A percentile compares a stretch with the other conserved stretches of the same genome.
These are phyloP conservation scores for Oxystoma pomonae DNA, from an alignment of 2,888 invertebrate genomes.

Conservation along the genomic window DNA sequence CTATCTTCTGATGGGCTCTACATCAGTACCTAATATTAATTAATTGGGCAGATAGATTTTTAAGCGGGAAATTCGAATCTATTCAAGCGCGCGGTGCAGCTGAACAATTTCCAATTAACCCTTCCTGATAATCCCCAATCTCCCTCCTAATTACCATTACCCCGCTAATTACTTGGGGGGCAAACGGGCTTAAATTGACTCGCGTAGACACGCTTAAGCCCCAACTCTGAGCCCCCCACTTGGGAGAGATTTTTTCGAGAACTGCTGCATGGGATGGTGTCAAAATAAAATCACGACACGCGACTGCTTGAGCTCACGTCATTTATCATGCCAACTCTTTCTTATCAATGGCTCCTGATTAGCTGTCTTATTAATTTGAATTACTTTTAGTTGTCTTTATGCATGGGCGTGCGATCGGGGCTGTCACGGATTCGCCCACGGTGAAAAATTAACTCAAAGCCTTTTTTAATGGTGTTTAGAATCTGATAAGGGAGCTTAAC, in stretches of 20 bases:
- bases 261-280: neutral
- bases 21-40: neutral
- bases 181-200: neutral
- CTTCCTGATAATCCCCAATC: constrained; percentile 40
- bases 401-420: neutral
- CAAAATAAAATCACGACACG: neutral
- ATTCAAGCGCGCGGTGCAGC: constrained; percentile 27
- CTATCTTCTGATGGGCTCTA: too few relatives aligned
- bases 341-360: neutral
- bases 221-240: too few relatives aligned
- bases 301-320: neutral
- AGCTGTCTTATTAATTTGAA: neutral
- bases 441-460: constrained; percentile 22
- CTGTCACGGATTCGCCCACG: neutral
- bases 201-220: neutral
- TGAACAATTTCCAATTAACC: constrained; percentile 46
- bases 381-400: neutral
- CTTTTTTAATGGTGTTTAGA: constrained; percentile 19
- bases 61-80: constrained; percentile 16
- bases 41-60: neutral
- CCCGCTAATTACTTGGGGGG: constrained; percentile 37
- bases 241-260: too few relatives aligned
- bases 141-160: constrained; percentile 31
- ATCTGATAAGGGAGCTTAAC: neutral
- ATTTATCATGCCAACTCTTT: neutral